Base-by-base conservation (phyloP, 2,888 invertebrate species). In the Volucella zonaria region DNA sequence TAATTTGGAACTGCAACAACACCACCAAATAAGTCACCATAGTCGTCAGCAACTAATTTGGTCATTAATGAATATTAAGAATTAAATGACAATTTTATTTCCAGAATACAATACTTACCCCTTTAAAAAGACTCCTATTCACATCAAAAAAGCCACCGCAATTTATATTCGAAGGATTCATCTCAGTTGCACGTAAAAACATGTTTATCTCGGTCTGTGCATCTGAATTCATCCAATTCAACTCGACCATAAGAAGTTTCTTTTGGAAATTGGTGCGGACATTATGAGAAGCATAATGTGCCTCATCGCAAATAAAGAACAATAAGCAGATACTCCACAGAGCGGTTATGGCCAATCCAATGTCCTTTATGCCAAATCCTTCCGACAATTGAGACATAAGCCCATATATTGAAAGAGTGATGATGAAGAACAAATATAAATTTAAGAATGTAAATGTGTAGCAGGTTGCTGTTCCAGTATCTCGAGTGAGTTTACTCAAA, bases 21-120 rank as follows among this genome's bases (percentile, higher is more conserved):
- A 95, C 95, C 15, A 95, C 95, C 86, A 95, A 90, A 90, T 95
- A 95, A 0, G 95, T 95, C 43, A 95, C 95, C 95, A 95, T 95
- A 31, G 95, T 95, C 8, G 95, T 95, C 83, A 95, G 90, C 10
- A 95, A 91, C 94, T 95, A 91, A 1, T 62, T 80, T 80, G 10
- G 4, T 31, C 31, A 81, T 47, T 49, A 58, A 62, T 86, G 1
- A 67, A 45, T 23, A 23, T 1, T 56, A 67, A 3, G 3, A 47
- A 58, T n/a, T 52, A 1, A 38, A 15, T 4, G 31, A 10, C 12
- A 10, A 61, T 31, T 1, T 8, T 38, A 42, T 31, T 9, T 9
- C 2, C 12, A 1, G 11, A 3, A 10, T 40, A 1, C n/a, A n/a
- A 18, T 3, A 58, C 92, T 90, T 91, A 95, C 95, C 87, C 95